Evolutionary conservation across 2,113 vertebrate species (phyloP), one percentile per base, ranked within the genome.

Genomic region (Benitochromis conjunctus): DNA sequence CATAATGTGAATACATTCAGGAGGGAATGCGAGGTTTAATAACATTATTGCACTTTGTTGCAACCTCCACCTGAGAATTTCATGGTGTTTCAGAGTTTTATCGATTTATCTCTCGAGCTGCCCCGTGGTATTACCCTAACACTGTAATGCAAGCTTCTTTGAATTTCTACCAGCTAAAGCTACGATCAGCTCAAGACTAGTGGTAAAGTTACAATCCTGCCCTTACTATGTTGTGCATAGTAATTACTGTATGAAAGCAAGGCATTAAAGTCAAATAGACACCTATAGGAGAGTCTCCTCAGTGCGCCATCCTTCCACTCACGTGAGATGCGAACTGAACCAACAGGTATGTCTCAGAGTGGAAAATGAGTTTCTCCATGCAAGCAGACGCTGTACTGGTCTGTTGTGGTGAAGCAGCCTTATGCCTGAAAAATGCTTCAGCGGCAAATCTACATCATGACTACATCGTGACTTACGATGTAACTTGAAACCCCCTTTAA

Each of bases 251-350:
- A 26, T 26, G 1, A 74, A 74, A 74, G 5, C 9, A 74, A 29
- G 41, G 41, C 3, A 26, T 24, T 6, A 46, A 46, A 69, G 36
- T 16, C 38, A 43, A 43, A 43, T 43, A 69, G n/a, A 16, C 7
- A 2, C 24, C 21, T 69, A 24, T 43, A 16, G 21, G n/a, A 43
- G 64, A 43, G n/a, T 12, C 1, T 69, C 19, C 7, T 16, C 16
- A 46, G 4, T 43, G n/a, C 0, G 2, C 7, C 0, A 0, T 69
- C 38, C 64, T 16, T 69, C 21, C 64, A 9, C 64, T 16, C n/a
- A 16, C 7, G 43, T 69, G 12, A 69, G 38, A 16, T 2, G 3
- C 12, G 7, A 69, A 16, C n/a, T 69, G 4, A 69, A 43, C 38
- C n/a, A 43, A 43, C 5, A 10, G 5, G 64, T 69, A 43, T 69